A percentile compares a stretch with the other conserved stretches of the same genome.
phyloP scores from a whole-genome alignment of 2,888 invertebrate genomes.

The Ochropacha duplaris region DNA sequence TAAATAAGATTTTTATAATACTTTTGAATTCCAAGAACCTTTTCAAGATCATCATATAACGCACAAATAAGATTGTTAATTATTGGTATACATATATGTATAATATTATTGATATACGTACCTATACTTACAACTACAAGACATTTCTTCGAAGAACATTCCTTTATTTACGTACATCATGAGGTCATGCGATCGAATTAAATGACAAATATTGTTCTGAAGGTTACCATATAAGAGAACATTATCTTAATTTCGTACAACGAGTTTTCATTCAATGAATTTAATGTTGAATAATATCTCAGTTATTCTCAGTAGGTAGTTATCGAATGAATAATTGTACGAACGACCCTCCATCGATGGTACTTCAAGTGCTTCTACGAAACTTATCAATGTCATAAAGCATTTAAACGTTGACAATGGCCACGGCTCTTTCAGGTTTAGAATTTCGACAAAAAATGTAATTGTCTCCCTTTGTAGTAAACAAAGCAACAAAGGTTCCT shows the following conservation, averaged over 20 bases:
- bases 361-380: conserved; percentile 32
- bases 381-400: conserved; percentile 38
- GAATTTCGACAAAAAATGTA: conserved; percentile 54
- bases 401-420: conserved; percentile 54
- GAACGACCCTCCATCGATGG: conserved; percentile 23
- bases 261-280: conserved; percentile 1
- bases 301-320: not conserved
- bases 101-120: not conserved
- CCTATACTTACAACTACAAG: not conserved
- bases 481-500: conserved; percentile 63
- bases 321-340: conserved; percentile 13
- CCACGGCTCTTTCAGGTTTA: conserved; percentile 41
- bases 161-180: not conserved
- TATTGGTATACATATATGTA: too few relatives aligned
- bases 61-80: too few relatives aligned
- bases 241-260: not conserved
- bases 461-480: conserved; percentile 62
- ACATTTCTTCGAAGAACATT: too few relatives aligned
- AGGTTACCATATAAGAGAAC: not conserved
- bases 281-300: not conserved
- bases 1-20: not conserved
- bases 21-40: not conserved
- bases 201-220: not conserved
- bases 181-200: not conserved
- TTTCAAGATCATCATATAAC: too few relatives aligned